phyloP scores from a whole-genome alignment of 2,888 invertebrate species.

The Automeris io region DNA sequence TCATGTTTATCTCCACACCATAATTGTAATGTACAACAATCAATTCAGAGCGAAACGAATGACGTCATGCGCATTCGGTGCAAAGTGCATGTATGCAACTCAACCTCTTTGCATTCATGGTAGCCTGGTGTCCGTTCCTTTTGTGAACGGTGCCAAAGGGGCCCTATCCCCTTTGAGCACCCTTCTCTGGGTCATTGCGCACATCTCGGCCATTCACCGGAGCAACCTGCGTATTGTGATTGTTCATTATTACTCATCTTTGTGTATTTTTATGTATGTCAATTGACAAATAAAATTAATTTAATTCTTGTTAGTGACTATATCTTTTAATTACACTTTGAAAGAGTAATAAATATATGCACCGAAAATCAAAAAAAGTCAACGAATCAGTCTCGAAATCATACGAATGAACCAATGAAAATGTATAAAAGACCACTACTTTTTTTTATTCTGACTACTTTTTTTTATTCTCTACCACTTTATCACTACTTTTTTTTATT shows the following conservation, averaged over 20 bases:
- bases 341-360: neutral
- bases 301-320: neutral
- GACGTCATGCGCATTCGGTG: constrained; percentile 71
- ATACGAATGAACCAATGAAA: neutral
- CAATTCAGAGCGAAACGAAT: constrained; percentile 60
- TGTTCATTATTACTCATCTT: constrained; percentile 12
- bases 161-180: constrained; percentile 74
- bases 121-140: constrained; percentile 71
- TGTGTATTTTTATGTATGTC: neutral
- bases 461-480: no score
- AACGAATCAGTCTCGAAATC: neutral
- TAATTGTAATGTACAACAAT: constrained; percentile 55
- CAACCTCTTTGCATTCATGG: constrained; percentile 64
- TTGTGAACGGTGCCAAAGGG: constrained; percentile 71
- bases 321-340: neutral
- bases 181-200: constrained; percentile 72
- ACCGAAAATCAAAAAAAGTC: neutral
- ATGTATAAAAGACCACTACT: no score
- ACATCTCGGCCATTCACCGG: constrained; percentile 57
- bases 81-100: constrained; percentile 75
- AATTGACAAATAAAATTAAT: neutral
- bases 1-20: constrained; percentile 8
- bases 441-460: no score
- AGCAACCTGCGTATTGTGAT: constrained; percentile 30
- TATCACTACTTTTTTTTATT: no score